Evolutionary conservation across 2,888 invertebrate genomes (phyloP).

Genomic region (Eugnorisma glareosa): DNA sequence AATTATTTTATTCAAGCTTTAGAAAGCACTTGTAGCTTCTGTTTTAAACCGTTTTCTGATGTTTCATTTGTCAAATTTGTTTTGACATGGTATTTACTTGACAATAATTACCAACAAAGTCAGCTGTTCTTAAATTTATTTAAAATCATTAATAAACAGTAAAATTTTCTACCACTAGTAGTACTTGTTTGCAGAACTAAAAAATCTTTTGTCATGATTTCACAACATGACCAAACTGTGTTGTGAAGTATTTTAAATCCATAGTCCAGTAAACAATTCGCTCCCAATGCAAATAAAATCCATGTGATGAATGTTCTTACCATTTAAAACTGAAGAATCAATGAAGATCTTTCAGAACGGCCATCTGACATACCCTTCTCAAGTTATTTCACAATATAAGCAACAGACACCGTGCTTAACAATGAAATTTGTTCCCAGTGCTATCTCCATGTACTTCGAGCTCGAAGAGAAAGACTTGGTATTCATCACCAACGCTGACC

Average conservation of each 20-base stretch:
- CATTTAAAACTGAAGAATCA: constrained; percentile 80
- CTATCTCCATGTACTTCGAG: constrained; percentile 99
- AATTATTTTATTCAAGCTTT: background rate
- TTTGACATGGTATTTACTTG: constrained; percentile 29
- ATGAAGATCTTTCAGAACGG: constrained; percentile 90
- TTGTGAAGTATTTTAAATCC: constrained; percentile 6
- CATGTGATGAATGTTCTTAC: constrained; percentile 91
- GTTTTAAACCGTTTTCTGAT: background rate
- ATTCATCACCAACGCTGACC: constrained; percentile 97
- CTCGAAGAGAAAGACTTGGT: constrained; percentile 98
- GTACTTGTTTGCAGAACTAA: background rate
- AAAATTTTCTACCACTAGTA: background rate
- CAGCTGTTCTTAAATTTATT: constrained; percentile 36
- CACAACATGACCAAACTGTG: background rate
- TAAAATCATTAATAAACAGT: background rate
- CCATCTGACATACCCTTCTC: constrained; percentile 84
- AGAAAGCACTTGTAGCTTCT: constrained; percentile 11
- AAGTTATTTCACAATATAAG: constrained; percentile 7
- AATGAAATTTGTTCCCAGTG: constrained; percentile 90
- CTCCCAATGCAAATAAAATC: background rate
- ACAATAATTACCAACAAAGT: constrained; percentile 2
- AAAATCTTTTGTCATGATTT: constrained; percentile 22
- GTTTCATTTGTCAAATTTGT: constrained; percentile 24
- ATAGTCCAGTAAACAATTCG: background rate
- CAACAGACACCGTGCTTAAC: constrained; percentile 12